These are phyloP conservation scores for Scolopax rusticola DNA, from an alignment of 2,797 vertebrate genomes.

Conservation along the genomic window DNA sequence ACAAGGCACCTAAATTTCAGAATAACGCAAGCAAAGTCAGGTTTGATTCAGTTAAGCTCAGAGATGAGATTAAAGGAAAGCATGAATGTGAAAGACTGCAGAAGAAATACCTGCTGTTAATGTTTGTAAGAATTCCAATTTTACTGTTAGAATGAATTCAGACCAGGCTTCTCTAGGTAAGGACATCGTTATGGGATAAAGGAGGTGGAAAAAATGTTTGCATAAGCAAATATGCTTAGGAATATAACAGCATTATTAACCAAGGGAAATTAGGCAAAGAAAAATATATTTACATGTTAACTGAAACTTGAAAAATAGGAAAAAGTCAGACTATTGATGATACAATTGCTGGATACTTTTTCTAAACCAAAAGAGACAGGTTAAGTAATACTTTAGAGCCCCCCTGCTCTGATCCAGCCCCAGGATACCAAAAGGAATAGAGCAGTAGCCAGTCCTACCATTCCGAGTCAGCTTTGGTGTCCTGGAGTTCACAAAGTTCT, in stretches of 20 bases:
- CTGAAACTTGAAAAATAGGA: not conserved
- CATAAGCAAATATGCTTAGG: not conserved
- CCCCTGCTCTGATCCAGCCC: not conserved
- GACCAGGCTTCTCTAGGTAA: not conserved
- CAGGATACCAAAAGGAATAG: not conserved
- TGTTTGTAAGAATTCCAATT: not conserved
- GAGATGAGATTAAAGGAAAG: not conserved
- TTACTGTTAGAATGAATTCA: not conserved
- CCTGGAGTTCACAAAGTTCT: constrained; percentile 90
- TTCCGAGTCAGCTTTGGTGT: constrained; percentile 90
- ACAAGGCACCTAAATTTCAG: not conserved
- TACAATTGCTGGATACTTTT: not conserved
- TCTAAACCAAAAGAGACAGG: not conserved
- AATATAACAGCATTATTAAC: not conserved
- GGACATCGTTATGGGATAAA: not conserved
- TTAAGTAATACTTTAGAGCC: not conserved
- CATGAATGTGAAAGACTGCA: not conserved
- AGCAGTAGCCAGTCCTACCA: constrained; percentile 79
- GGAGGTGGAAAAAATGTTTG: not conserved
- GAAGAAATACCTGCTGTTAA: not conserved
- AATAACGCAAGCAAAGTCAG: not conserved
- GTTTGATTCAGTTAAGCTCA: not conserved
- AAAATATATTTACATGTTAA: not conserved
- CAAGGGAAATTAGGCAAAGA: not conserved
- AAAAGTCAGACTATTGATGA: not conserved